Conservation (phyloP, 2,888 invertebrate species). For the Steinernema hermaphroditum region DNA sequence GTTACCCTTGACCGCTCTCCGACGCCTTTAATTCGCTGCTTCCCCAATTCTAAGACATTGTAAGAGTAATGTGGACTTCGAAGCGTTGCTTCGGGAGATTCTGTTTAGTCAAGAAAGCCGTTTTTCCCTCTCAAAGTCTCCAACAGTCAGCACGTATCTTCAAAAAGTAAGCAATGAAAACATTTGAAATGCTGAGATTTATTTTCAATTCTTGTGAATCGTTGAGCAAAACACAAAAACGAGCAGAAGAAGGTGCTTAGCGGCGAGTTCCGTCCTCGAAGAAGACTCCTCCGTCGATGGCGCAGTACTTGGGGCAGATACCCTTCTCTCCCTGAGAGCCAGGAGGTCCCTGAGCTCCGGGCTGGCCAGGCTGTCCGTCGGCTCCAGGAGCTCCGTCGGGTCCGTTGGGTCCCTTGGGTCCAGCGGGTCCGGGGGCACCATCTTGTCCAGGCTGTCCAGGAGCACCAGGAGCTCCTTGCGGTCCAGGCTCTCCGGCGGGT, state of each 20-base stretch:
- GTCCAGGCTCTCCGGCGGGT: conserved; percentile 11
- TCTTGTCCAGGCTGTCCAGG: conserved; percentile 4
- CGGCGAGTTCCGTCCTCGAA: conserved; percentile 55
- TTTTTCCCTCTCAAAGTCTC: too few relatives aligned
- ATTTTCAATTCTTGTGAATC: not conserved
- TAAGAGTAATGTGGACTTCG: too few relatives aligned
- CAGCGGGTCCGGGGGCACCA: conserved; percentile 3
- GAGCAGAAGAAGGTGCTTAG: not conserved
- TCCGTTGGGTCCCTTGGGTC: conserved; percentile 19
- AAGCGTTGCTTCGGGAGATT: too few relatives aligned
- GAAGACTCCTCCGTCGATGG: conserved; percentile 56
- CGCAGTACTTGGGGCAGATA: conserved; percentile 55
- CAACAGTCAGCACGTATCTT: too few relatives aligned
- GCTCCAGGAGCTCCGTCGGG: conserved; percentile 29
- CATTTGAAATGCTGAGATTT: not conserved
- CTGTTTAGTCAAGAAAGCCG: too few relatives aligned
- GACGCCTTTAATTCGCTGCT: too few relatives aligned
- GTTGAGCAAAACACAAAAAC: conserved; percentile 8
- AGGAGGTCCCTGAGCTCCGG: conserved; percentile 49
- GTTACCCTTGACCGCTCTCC: too few relatives aligned
- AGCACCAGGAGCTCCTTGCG: not conserved
- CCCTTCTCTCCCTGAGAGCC: conserved; percentile 49
- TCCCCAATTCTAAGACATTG: too few relatives aligned
- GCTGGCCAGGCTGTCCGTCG: conserved; percentile 36
- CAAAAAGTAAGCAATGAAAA: not conserved